Percentiles rank a stretch among this genome's conserved stretches.
phyloP scores from a whole-genome alignment of 2,113 vertebrate genomes.

The Vidua chalybeata region DNA sequence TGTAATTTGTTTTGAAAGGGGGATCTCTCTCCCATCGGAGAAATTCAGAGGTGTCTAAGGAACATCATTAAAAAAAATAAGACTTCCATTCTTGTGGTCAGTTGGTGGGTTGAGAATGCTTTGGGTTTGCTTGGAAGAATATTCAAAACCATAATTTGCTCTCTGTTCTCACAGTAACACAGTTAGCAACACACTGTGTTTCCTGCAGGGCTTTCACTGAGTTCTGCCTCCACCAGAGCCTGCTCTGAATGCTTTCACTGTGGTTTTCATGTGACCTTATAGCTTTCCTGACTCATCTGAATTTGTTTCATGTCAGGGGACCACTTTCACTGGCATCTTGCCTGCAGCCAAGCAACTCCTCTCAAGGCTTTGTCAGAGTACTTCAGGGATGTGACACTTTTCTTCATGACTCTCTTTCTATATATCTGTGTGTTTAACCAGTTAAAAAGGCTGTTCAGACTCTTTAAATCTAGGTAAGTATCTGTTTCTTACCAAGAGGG shows the following conservation, averaged over 20 bases:
- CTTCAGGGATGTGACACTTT: neutral
- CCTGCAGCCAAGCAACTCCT: neutral
- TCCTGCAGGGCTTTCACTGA: neutral
- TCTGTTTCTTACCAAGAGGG: neutral
- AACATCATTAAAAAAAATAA: neutral
- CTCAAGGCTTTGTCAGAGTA: neutral
- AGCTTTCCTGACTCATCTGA: conserved; percentile 35
- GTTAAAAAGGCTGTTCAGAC: neutral
- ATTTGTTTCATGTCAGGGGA: conserved; percentile 4
- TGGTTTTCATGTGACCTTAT: neutral
- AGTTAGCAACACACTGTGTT: neutral
- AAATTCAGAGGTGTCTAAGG: neutral
- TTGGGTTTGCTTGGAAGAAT: neutral
- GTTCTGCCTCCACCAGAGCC: neutral
- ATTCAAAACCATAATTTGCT: neutral
- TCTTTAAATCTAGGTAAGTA: neutral
- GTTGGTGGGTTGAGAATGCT: neutral
- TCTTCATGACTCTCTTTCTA: neutral
- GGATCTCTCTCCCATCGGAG: neutral
- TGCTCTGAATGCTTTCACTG: neutral
- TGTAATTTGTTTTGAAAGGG: conserved; percentile 25
- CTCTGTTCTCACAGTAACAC: neutral
- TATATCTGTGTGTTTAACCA: neutral
- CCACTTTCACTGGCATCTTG: neutral
- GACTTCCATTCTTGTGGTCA: neutral